Evolutionary conservation across 2,797 vertebrate genomes (phyloP).

Genomic region (Thalassophryne amazonica): DNA sequence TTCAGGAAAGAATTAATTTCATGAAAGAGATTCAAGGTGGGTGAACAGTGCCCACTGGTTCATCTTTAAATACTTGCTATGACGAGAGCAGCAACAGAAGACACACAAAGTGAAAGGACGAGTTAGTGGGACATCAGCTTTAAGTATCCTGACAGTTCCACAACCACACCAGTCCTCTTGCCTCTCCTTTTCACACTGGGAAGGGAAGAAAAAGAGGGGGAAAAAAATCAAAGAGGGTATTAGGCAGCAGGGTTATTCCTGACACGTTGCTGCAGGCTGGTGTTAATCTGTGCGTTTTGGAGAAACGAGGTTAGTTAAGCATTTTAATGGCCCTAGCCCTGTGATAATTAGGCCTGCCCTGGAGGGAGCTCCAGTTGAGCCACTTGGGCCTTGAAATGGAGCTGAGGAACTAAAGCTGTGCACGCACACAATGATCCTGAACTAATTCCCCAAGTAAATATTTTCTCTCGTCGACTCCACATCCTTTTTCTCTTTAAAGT

Average conservation of each 20-base stretch:
- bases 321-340: constrained; percentile 99
- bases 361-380: constrained; percentile 92
- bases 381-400: constrained; percentile 98
- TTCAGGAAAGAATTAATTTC: too few species aligned
- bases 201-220: constrained; percentile 62
- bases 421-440: constrained; percentile 95
- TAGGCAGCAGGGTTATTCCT: constrained; percentile 93
- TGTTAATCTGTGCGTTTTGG: constrained; percentile 96
- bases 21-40: too few species aligned
- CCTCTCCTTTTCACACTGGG: constrained; percentile 66
- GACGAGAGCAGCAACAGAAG: constrained; percentile 12
- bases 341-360: constrained; percentile 99
- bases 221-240: constrained; percentile 92
- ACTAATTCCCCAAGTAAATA: constrained; percentile 99
- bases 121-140: constrained; percentile 31
- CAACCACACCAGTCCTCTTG: constrained; percentile 55
- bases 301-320: constrained; percentile 98
- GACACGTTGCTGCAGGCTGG: constrained; percentile 89
- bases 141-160: constrained; percentile 49
- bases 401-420: constrained; percentile 92
- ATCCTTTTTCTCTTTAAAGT: constrained; percentile 92
- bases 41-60: too few species aligned
- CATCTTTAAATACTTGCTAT: not conserved
- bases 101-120: constrained; percentile 8
- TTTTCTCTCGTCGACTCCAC: constrained; percentile 94